These are phyloP conservation scores for Anas capensis DNA, from an alignment of 2,797 vertebrate genomes.

Conservation along the genomic window DNA sequence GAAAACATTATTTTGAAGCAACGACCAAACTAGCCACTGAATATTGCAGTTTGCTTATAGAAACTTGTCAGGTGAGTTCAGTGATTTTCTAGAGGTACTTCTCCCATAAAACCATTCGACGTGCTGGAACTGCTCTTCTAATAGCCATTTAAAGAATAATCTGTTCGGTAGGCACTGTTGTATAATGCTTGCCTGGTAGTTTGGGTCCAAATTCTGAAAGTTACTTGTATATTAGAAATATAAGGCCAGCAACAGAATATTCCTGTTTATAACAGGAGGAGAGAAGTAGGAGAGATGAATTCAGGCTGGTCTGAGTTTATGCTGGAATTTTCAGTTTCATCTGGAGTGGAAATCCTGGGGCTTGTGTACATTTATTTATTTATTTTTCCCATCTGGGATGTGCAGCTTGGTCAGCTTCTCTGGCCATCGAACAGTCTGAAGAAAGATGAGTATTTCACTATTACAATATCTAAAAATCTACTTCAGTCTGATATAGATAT, in stretches of 20 bases:
- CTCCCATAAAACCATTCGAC: background rate
- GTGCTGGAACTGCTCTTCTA: background rate
- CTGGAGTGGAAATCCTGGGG: background rate
- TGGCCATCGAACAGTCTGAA: background rate
- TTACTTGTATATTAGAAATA: background rate
- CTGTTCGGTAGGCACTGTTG: background rate
- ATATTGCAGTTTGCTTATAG: slow-evolving; percentile 9
- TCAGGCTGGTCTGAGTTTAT: background rate
- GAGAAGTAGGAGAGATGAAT: background rate
- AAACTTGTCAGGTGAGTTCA: slow-evolving; percentile 3
- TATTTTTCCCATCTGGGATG: background rate
- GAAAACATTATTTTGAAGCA: background rate
- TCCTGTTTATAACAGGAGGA: background rate
- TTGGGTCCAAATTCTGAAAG: background rate
- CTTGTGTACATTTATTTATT: background rate
- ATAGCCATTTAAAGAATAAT: background rate
- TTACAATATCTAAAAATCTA: background rate
- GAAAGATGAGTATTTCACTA: background rate
- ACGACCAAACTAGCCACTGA: background rate
- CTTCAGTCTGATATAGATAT: background rate
- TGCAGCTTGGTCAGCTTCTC: background rate
- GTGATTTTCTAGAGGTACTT: background rate
- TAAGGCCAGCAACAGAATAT: background rate
- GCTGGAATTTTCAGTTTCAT: background rate
- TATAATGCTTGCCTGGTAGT: background rate